Percentiles rank a stretch among this genome's conserved stretches.
Conservation (phyloP, 2,797 vertebrate genomes). For the Xenopus petersii region DNA sequence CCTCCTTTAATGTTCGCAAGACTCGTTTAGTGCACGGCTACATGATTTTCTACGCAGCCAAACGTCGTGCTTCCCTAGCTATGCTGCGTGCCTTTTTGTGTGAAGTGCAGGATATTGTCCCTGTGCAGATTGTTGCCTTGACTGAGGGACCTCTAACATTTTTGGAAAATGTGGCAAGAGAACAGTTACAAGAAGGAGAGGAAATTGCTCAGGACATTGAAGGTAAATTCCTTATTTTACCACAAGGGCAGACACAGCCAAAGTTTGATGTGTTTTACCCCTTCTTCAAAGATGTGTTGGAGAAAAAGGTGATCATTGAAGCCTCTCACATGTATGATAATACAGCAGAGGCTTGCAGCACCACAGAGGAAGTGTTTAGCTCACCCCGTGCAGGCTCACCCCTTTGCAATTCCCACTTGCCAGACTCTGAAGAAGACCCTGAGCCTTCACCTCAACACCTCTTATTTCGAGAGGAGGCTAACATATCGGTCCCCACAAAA, state of each 20-base stretch:
- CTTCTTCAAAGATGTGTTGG: constrained; percentile 87
- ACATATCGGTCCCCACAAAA: constrained; percentile 72
- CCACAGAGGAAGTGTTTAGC: constrained; percentile 80
- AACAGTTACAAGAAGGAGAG: constrained; percentile 86
- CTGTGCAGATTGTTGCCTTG: constrained; percentile 86
- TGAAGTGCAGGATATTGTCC: constrained; percentile 94
- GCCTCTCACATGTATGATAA: constrained; percentile 96
- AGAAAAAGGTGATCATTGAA: constrained; percentile 88
- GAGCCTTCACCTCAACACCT: constrained; percentile 80
- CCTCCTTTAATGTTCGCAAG: constrained; percentile 88
- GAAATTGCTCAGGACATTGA: constrained; percentile 93
- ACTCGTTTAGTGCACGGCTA: constrained; percentile 89
- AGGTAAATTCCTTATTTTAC: constrained; percentile 77
- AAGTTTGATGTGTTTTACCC: constrained; percentile 86
- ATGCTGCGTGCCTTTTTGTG: constrained; percentile 91
- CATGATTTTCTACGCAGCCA: constrained; percentile 87
- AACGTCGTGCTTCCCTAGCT: constrained; percentile 88
- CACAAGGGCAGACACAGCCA: constrained; percentile 79
- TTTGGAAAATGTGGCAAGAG: constrained; percentile 79
- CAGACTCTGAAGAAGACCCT: constrained; percentile 88
- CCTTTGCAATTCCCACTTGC: constrained; percentile 78
- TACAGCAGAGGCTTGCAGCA: constrained; percentile 83
- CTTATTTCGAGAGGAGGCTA: constrained; percentile 75
- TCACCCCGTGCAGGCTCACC: constrained; percentile 88
- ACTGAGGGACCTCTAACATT: constrained; percentile 78